Base-by-base conservation (phyloP, 2,888 invertebrate species). In the Anoncus sp. region DNA sequence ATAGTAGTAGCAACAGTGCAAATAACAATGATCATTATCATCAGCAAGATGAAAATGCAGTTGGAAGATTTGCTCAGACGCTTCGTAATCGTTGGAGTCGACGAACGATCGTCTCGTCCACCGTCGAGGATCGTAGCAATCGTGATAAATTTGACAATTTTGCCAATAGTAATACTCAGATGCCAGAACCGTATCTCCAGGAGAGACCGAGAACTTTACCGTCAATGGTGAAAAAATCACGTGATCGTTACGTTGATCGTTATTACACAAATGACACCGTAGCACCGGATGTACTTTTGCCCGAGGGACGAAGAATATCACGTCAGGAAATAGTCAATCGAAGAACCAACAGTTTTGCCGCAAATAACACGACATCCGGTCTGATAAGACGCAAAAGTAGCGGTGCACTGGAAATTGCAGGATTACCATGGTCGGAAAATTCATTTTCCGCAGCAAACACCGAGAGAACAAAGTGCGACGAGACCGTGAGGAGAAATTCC, bases 311-410 rank as follows among this genome's bases (percentile, higher is more conserved):
- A 78, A 84, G 69, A 83, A 80, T 90, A 53, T 90, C 90, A 0
- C 80, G 90, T 1, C 88, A 89, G 70, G 88, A 90, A 20, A 90
- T 90, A 53, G 69, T 90, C 5, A 86, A 86, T 22, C 83, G 88
- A 38, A 78, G 83, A 43, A 80, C 83, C 63, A 71, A 85, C 82
- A 75, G 75, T 45, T 82, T 81, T 55, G 80, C 59, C 14, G 67
- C 67, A 6, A 59, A 75, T 59, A 69, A 72, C 45, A 57, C 75
- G 22, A 63, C 49, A 24, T 71, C 75, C 45, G 75, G 75, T 49
- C 20, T 71, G 22, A 67, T 67, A 85, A 78, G 82, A 38, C 82
- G 74, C n/a, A 84, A 77, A 31, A 79, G 80, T 45, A 77, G 72
- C 59, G 74, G 75, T 18, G 66, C 77, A 31, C 16, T 83, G 14